Evolutionary conservation across 2,113 vertebrate genomes (phyloP).

Genomic region (Jaculus jaculus): DNA sequence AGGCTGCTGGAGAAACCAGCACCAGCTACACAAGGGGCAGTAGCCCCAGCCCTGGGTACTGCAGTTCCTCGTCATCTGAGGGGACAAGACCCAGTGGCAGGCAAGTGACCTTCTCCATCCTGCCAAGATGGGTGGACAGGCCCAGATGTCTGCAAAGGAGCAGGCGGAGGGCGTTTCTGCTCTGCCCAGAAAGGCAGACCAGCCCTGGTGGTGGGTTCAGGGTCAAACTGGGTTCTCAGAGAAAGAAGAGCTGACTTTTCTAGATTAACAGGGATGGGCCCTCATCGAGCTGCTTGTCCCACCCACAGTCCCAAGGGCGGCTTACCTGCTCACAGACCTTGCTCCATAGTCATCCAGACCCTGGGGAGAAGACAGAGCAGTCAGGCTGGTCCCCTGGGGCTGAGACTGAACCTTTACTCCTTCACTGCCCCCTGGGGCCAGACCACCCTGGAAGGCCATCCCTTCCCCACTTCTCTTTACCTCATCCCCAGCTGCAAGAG

Average conservation of each 20-base stretch:
- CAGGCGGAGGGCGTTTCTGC: not conserved
- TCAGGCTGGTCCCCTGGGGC: not conserved
- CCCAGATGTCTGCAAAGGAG: not conserved
- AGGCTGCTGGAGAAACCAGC: too few species aligned
- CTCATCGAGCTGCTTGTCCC: rapidly evolving
- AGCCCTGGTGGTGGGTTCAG: not conserved
- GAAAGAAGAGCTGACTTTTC: not conserved
- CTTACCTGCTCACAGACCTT: constrained; percentile 93
- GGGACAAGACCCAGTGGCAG: not conserved
- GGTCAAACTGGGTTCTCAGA: not conserved
- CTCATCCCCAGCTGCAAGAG: too few species aligned
- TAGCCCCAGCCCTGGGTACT: not conserved
- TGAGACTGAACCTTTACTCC: too few species aligned
- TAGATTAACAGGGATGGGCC: too few species aligned
- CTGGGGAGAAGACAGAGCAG: constrained; percentile 66
- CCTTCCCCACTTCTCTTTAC: not conserved
- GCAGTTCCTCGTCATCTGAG: not conserved
- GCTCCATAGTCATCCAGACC: constrained; percentile 92
- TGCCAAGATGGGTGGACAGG: not conserved
- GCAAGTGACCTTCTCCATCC: not conserved
- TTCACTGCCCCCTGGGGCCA: not conserved
- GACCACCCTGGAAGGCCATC: too few species aligned
- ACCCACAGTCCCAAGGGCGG: not conserved
- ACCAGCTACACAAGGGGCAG: not conserved
- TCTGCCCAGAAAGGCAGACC: not conserved